These are phyloP conservation scores for Xiphophorus couchianus DNA, from an alignment of 2,113 vertebrate genomes.

Conservation along the genomic window DNA sequence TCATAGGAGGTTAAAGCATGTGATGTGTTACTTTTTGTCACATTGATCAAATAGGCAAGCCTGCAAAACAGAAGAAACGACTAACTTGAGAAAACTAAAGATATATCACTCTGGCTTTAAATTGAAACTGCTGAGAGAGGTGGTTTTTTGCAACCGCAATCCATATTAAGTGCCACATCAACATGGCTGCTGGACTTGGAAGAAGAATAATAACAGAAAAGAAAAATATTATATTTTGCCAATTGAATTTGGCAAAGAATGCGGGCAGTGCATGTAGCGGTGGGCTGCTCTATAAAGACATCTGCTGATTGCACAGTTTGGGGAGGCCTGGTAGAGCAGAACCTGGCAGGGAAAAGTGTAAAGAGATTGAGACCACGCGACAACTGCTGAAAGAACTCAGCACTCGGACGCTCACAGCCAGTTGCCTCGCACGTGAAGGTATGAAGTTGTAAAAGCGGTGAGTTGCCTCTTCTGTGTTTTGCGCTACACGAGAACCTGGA, in stretches of 20 bases:
- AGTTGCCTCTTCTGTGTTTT: constrained; percentile 65
- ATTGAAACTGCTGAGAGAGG: constrained; percentile 64
- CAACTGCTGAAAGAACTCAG: constrained; percentile 67
- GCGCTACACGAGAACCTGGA: constrained; percentile 59
- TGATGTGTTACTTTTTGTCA: constrained; percentile 35
- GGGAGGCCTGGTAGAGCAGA: constrained; percentile 68
- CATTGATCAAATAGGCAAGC: constrained; percentile 65
- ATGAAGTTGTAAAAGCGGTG: constrained; percentile 61
- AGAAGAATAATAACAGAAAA: constrained; percentile 65
- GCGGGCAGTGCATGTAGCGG: constrained; percentile 55
- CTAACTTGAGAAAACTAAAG: constrained; percentile 42
- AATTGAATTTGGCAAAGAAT: constrained; percentile 70
- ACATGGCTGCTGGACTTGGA: constrained; percentile 59
- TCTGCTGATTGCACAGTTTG: constrained; percentile 81
- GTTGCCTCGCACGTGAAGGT: constrained; percentile 64
- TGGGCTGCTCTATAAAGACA: constrained; percentile 76
- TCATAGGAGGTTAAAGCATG: constrained; percentile 45
- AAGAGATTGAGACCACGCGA: constrained; percentile 73
- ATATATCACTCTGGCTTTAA: constrained; percentile 46
- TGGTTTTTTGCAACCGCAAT: constrained; percentile 46
- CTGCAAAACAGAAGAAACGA: constrained; percentile 42
- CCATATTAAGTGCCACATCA: constrained; percentile 61
- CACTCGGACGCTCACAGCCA: constrained; percentile 61
- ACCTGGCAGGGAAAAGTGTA: constrained; percentile 72
- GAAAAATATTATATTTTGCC: constrained; percentile 38